Evolutionary conservation across 2,797 vertebrate species (phyloP).

Genomic region (Champsocephalus esox): DNA sequence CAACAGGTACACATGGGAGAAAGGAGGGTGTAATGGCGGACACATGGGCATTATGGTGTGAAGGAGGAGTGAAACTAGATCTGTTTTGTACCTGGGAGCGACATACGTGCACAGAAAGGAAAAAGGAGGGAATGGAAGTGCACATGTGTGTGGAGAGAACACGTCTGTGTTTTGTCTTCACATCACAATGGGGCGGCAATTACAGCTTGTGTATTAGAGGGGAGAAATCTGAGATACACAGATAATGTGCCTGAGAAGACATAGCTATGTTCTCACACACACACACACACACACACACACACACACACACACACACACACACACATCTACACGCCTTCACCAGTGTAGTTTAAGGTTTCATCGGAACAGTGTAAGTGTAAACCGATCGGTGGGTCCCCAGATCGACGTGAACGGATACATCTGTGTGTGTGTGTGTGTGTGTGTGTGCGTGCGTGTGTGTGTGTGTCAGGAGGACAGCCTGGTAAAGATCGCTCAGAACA

Average conservation of each 20-base stretch:
- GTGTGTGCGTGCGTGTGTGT: background rate
- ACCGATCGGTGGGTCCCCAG: conserved; percentile 46
- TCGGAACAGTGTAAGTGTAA: conserved; percentile 36
- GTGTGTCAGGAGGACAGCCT: background rate
- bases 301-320: conserved; percentile 1
- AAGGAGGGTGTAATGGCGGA: conserved; percentile 24
- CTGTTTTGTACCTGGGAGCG: conserved; percentile 24
- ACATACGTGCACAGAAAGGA: background rate
- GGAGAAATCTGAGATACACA: conserved; percentile 59
- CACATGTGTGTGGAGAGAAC: background rate
- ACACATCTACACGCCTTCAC: conserved; percentile 1
- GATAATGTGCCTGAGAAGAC: background rate
- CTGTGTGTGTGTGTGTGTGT: conserved; percentile 4
- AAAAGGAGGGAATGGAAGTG: background rate
- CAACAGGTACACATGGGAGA: conserved; percentile 10
- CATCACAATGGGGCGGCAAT: conserved; percentile 44
- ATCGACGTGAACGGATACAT: conserved; percentile 22
- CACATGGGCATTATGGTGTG: conserved; percentile 33
- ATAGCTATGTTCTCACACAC: background rate
- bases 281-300: conserved; percentile 22
- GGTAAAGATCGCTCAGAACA: background rate
- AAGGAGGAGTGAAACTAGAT: conserved; percentile 31
- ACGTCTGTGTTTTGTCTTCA: conserved; percentile 14
- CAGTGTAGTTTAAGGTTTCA: conserved; percentile 47
- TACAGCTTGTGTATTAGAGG: conserved; percentile 29